These are phyloP conservation scores for Parasteatoda lunata DNA, from an alignment of 2,888 invertebrate genomes.

Conservation along the genomic window DNA sequence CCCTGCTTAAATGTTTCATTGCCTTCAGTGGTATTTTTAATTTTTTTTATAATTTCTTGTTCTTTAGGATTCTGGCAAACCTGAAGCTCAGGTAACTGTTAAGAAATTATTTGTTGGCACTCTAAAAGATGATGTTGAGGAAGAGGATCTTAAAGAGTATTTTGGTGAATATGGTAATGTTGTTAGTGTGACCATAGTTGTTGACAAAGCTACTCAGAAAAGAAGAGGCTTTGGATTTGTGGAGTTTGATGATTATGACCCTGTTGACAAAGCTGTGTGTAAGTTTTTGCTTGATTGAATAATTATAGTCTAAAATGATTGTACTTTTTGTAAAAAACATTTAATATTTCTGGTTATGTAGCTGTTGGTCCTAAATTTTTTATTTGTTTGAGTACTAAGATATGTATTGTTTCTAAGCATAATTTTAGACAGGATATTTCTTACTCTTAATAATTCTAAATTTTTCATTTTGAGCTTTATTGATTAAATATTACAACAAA, in stretches of 20 bases:
- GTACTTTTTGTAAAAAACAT: not conserved
- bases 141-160: conserved; percentile 88
- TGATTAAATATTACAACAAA: not conserved
- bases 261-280: conserved; percentile 96
- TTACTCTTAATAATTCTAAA: no score
- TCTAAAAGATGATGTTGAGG: conserved; percentile 92
- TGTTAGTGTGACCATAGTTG: conserved; percentile 88
- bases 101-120: conserved; percentile 97
- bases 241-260: conserved; percentile 97
- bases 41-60: not conserved
- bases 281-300: conserved; percentile 76
- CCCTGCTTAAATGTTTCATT: no score
- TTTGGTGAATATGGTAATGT: conserved; percentile 83
- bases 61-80: conserved; percentile 81
- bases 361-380: not conserved
- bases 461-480: not conserved
- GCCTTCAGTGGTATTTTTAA: no score
- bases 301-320: not conserved
- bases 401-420: not conserved
- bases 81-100: conserved; percentile 93
- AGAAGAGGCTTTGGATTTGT: conserved; percentile 97
- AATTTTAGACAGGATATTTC: no score
- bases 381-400: not conserved
- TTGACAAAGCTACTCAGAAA: conserved; percentile 93
- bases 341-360: not conserved